phyloP scores from a whole-genome alignment of 2,888 invertebrate species.

The Eledona agricola region DNA sequence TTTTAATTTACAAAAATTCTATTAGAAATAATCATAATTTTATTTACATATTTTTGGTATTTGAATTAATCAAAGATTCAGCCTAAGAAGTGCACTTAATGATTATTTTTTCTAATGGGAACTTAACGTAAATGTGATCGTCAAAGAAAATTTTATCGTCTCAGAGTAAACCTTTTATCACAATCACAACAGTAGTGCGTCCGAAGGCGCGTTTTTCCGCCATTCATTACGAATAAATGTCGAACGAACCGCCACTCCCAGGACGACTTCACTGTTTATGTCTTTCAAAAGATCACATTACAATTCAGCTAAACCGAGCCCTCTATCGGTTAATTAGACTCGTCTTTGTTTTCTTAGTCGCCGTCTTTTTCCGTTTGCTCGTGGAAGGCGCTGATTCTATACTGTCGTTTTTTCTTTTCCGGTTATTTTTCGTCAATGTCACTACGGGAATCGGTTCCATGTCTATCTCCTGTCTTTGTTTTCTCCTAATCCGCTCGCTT shows the following conservation, averaged over 20 bases:
- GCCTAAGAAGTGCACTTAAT: slow-evolving; percentile 54
- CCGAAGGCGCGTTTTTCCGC: slow-evolving; percentile 6
- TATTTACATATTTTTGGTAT: slow-evolving; percentile 51
- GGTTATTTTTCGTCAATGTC: slow-evolving; percentile 33
- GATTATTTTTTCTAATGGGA: slow-evolving; percentile 42
- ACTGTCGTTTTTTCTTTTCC: slow-evolving; percentile 50
- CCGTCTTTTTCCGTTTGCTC: slow-evolving; percentile 53
- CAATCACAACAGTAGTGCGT: slow-evolving; percentile 27
- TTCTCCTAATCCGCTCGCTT: slow-evolving; percentile 57
- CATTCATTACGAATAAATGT: slow-evolving; percentile 21
- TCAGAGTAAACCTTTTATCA: slow-evolving; percentile 32
- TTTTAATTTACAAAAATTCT: slow-evolving; percentile 47
- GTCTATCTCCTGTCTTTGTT: slow-evolving; percentile 56
- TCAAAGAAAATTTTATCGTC: slow-evolving; percentile 24
- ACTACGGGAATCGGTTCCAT: slow-evolving; percentile 40
- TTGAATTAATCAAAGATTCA: slow-evolving; percentile 40
- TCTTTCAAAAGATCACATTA: slow-evolving; percentile 31
- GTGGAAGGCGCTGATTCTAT: slow-evolving; percentile 42
- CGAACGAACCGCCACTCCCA: slow-evolving; percentile 4
- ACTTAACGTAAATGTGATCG: slow-evolving; percentile 31
- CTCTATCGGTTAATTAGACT: slow-evolving; percentile 18
- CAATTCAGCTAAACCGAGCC: slow-evolving; percentile 18
- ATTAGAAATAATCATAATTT: slow-evolving; percentile 37
- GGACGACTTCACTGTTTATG: slow-evolving; percentile 22
- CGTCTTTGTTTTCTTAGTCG: slow-evolving; percentile 41